Percentiles rank a stretch among this genome's conserved stretches.
These are phyloP conservation scores for Aelia acuminata DNA, from an alignment of 2,888 invertebrate species.

Conservation along the genomic window DNA sequence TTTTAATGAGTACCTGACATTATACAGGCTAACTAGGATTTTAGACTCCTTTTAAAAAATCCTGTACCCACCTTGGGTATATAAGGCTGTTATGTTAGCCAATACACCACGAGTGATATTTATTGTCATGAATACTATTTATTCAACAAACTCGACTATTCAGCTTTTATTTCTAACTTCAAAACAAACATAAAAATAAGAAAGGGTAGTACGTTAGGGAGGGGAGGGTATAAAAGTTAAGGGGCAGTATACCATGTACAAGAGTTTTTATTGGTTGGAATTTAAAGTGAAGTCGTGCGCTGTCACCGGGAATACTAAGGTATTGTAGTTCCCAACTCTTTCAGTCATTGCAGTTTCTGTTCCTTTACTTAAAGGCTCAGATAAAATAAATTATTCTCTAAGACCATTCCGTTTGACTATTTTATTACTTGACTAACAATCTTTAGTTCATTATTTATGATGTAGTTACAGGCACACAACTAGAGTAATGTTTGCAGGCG, in stretches of 20 bases:
- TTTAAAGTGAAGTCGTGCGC: not conserved
- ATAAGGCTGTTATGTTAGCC: too few relatives aligned
- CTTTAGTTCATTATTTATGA: too few relatives aligned
- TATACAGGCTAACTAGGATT: too few relatives aligned
- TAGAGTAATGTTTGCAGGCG: too few relatives aligned
- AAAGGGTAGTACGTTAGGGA: not conserved
- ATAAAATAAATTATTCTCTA: not conserved
- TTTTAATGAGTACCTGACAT: too few relatives aligned
- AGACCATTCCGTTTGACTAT: not conserved
- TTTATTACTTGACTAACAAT: not conserved
- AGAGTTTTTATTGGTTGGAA: slow-evolving; percentile 15
- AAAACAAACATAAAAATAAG: not conserved
- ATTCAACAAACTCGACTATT: not conserved
- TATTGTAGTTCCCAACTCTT: not conserved
- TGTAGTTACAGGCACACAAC: too few relatives aligned
- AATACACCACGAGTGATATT: too few relatives aligned
- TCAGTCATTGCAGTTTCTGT: not conserved
- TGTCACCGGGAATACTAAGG: not conserved
- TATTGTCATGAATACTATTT: not conserved
- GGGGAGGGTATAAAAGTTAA: not conserved
- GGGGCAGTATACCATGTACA: not conserved
- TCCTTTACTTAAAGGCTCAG: not conserved
- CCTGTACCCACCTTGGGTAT: too few relatives aligned
- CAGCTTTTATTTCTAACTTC: not conserved
- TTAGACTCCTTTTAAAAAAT: too few relatives aligned